Percentiles rank a stretch among this genome's conserved stretches.
phyloP scores from a whole-genome alignment of 2,888 invertebrate species.

The Bhutanitis thaidina region DNA sequence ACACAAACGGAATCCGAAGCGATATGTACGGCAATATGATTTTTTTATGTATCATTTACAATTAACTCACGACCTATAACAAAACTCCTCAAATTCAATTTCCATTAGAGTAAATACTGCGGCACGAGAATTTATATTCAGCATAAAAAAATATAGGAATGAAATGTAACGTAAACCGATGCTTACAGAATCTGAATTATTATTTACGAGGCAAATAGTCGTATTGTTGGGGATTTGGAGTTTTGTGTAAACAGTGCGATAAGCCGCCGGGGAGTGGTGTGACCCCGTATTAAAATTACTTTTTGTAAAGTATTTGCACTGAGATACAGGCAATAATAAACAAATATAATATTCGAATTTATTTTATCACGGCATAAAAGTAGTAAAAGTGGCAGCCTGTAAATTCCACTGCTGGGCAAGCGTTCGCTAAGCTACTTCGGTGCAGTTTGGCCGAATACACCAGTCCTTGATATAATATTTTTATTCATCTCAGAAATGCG shows the following conservation, averaged over 20 bases:
- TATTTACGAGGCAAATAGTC: constrained; percentile 55
- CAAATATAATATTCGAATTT: not conserved
- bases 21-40: too few species aligned
- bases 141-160: not conserved
- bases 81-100: constrained; percentile 5
- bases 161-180: constrained; percentile 34
- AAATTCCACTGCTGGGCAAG: too few species aligned
- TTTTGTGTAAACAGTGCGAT: constrained; percentile 48
- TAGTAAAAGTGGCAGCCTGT: too few species aligned
- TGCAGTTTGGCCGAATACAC: too few species aligned
- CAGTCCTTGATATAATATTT: too few species aligned
- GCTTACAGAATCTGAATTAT: constrained; percentile 30
- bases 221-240: constrained; percentile 46
- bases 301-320: constrained; percentile 26
- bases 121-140: constrained; percentile 30
- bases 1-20: too few species aligned
- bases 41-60: too few species aligned
- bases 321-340: constrained; percentile 9
- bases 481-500: too few species aligned
- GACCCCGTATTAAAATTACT: constrained; percentile 29
- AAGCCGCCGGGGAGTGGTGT: constrained; percentile 43
- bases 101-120: constrained; percentile 22
- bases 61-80: not conserved
- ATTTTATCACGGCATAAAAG: not conserved
- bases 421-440: too few species aligned